These are phyloP conservation scores for Ranitomeya imitator DNA, from an alignment of 2,113 vertebrate genomes.

Conservation along the genomic window DNA sequence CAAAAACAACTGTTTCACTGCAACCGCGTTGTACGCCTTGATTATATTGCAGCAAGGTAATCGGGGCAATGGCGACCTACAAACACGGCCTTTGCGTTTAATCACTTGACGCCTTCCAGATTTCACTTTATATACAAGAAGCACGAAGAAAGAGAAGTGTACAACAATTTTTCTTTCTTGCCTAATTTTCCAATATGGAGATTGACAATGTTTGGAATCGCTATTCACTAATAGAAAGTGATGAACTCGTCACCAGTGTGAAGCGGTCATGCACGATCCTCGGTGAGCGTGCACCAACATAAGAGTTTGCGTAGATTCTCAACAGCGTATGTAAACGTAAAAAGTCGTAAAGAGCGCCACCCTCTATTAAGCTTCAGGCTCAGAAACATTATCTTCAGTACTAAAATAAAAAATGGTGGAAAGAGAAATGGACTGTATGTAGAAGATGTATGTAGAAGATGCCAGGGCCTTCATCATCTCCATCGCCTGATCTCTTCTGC, in stretches of 20 bases:
- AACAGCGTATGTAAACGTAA: too few relatives aligned
- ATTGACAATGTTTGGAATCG: neutral
- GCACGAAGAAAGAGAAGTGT: neutral
- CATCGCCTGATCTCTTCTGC: conserved; percentile 12
- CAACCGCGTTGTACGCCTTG: neutral
- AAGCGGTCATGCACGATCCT: too few relatives aligned
- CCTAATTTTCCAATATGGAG: neutral
- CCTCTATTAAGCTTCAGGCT: too few relatives aligned
- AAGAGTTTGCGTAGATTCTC: too few relatives aligned
- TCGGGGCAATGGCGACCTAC: neutral
- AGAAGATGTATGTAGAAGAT: conserved; percentile 14
- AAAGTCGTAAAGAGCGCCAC: too few relatives aligned
- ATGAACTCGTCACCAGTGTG: too few relatives aligned
- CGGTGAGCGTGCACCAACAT: too few relatives aligned
- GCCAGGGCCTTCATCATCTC: neutral
- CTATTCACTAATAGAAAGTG: neutral
- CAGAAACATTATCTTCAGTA: too few relatives aligned
- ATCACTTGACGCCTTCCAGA: neutral
- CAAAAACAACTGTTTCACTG: conserved; percentile 38
- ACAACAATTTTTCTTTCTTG: neutral
- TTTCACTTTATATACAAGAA: neutral
- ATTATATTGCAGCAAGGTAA: conserved; percentile 30
- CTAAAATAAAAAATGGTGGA: too few relatives aligned
- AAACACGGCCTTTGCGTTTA: neutral
- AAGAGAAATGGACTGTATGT: neutral